Conservation (phyloP, 2,888 invertebrate genomes). For the Macaria liturata region DNA sequence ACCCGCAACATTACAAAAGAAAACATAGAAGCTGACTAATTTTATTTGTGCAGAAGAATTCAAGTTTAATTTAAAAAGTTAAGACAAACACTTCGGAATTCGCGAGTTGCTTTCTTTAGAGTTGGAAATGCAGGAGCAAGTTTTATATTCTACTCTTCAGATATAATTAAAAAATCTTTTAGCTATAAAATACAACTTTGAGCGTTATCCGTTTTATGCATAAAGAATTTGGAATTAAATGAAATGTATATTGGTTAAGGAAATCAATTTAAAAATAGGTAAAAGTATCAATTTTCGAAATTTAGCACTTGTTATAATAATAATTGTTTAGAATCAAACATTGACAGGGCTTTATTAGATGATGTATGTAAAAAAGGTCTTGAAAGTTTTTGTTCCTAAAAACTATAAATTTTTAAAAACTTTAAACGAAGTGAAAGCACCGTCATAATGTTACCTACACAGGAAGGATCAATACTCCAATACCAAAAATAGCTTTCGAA, state of each 20-base stretch:
- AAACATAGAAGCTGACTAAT: conserved; percentile 40
- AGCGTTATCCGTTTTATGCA: not conserved
- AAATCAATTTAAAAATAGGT: not conserved
- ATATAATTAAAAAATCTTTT: not conserved
- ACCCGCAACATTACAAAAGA: conserved; percentile 3
- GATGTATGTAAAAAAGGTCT: too few species aligned
- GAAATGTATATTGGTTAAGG: not conserved
- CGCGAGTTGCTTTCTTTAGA: conserved; percentile 30
- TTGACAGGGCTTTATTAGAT: too few species aligned
- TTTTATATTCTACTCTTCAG: conserved; percentile 7
- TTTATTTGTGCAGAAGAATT: conserved; percentile 43
- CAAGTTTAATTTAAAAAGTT: conserved; percentile 46
- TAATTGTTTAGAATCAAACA: too few species aligned
- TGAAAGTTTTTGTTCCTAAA: too few species aligned
- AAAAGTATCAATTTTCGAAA: not conserved
- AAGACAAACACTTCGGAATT: conserved; percentile 37
- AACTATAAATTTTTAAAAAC: too few species aligned
- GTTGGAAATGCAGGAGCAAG: conserved; percentile 33
- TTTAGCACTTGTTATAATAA: too few species aligned
- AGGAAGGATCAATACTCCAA: too few species aligned
- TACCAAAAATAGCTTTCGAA: too few species aligned
- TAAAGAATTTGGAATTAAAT: not conserved
- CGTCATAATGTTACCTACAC: too few species aligned
- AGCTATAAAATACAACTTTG: not conserved
- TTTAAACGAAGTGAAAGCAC: too few species aligned